A percentile compares a stretch with the other conserved stretches of the same genome.
Conservation (phyloP, 37 sponge, comb jelly and placozoan species). For the Halisarca cf. caerulea region DNA sequence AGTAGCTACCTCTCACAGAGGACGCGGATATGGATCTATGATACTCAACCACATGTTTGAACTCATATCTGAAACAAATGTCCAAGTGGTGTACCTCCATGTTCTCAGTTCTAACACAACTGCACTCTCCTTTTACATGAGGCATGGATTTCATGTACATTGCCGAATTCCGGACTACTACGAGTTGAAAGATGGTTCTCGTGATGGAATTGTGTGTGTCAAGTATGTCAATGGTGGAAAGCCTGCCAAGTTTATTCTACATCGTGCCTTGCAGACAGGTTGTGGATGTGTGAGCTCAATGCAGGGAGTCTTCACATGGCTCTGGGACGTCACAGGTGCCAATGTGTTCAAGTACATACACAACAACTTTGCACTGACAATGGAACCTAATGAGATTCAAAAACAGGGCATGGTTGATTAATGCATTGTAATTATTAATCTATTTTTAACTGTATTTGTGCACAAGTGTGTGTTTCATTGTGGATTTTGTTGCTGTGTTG, state of each 20-base stretch:
- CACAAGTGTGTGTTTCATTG: too few species aligned
- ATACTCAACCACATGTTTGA: slow-evolving; percentile 5
- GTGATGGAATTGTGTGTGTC: slow-evolving; percentile 2
- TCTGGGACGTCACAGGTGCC: too few species aligned
- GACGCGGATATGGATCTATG: background rate
- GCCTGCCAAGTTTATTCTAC: background rate
- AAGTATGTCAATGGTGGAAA: slow-evolving; percentile 29
- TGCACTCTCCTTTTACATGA: slow-evolving; percentile 4
- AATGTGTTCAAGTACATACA: too few species aligned
- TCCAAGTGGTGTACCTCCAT: slow-evolving; percentile 19
- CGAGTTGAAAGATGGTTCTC: background rate
- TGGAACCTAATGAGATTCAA: too few species aligned
- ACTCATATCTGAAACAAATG: background rate
- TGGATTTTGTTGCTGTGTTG: too few species aligned
- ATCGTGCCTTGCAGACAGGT: too few species aligned
- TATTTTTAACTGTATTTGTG: too few species aligned
- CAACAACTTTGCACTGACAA: too few species aligned
- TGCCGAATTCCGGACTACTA: background rate
- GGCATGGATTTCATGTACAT: slow-evolving; percentile 1
- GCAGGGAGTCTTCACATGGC: too few species aligned
- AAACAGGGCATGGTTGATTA: too few species aligned
- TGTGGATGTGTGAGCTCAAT: too few species aligned
- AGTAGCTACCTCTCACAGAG: background rate
- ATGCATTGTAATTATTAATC: too few species aligned
- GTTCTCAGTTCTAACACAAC: background rate